Percentiles rank a stretch among this genome's conserved stretches.
These are phyloP conservation scores for Phalacrocorax pelagicus DNA, from an alignment of 2,113 vertebrate genomes.

Conservation along the genomic window DNA sequence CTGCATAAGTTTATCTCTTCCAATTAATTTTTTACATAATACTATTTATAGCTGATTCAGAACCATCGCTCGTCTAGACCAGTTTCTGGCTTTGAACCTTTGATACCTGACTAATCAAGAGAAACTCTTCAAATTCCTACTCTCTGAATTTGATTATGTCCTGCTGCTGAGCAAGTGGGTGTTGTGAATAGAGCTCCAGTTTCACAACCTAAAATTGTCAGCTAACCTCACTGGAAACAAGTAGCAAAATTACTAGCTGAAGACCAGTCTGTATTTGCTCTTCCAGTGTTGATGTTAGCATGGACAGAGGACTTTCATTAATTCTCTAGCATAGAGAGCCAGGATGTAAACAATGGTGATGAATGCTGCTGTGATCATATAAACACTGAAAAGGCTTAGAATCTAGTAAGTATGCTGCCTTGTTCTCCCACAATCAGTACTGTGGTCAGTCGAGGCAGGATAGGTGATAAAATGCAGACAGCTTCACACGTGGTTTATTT, in stretches of 20 bases:
- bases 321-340: neutral
- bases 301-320: neutral
- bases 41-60: neutral
- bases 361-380: neutral
- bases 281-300: neutral
- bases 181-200: neutral
- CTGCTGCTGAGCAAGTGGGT: neutral
- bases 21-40: neutral
- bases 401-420: neutral
- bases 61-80: neutral
- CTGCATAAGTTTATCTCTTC: neutral
- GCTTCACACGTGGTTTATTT: neutral
- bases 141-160: neutral
- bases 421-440: neutral
- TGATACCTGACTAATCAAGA: neutral
- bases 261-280: neutral
- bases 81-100: neutral
- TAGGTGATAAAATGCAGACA: neutral
- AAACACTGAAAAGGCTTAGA: neutral
- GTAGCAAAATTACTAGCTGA: neutral
- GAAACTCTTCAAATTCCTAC: neutral
- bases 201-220: neutral
- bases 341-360: neutral
- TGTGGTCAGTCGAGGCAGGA: neutral
- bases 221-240: neutral